Conservation (phyloP, 2,888 invertebrate species). For the Acanthococcus lagerstroemiae region DNA sequence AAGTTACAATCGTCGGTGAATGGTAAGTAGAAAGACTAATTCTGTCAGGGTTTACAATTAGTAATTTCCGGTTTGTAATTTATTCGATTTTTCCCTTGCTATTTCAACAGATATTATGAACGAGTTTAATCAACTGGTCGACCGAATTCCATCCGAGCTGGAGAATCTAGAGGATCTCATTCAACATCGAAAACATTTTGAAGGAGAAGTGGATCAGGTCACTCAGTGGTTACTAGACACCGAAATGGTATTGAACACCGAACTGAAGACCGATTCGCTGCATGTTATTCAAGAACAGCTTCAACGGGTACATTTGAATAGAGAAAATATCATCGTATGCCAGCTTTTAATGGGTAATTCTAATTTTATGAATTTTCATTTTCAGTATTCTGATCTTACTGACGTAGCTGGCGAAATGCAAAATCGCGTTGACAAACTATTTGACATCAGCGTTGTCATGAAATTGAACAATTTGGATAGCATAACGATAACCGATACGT, state of each 20-base stretch:
- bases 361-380: no score
- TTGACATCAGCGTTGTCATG: conserved; percentile 65
- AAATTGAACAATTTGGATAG: conserved; percentile 77
- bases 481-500: conserved; percentile 66
- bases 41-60: not conserved
- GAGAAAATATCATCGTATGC: not conserved
- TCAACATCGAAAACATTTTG: conserved; percentile 69
- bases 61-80: no score
- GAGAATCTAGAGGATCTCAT: conserved; percentile 62
- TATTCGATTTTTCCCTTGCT: not conserved
- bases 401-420: conserved; percentile 62
- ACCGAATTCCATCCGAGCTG: conserved; percentile 42
- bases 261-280: conserved; percentile 66
- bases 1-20: conserved; percentile 39
- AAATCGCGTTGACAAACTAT: conserved; percentile 54
- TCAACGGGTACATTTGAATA: conserved; percentile 43
- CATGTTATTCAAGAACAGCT: conserved; percentile 79
- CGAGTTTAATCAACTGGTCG: conserved; percentile 6
- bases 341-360: not conserved
- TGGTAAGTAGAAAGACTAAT: conserved; percentile 35
- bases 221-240: conserved; percentile 84
- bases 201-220: conserved; percentile 67
- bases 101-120: conserved; percentile 12
- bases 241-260: conserved; percentile 72
- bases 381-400: conserved; percentile 60